Base-by-base conservation (phyloP, 2,797 vertebrate species). In the Pangasius sanitwongsei region DNA sequence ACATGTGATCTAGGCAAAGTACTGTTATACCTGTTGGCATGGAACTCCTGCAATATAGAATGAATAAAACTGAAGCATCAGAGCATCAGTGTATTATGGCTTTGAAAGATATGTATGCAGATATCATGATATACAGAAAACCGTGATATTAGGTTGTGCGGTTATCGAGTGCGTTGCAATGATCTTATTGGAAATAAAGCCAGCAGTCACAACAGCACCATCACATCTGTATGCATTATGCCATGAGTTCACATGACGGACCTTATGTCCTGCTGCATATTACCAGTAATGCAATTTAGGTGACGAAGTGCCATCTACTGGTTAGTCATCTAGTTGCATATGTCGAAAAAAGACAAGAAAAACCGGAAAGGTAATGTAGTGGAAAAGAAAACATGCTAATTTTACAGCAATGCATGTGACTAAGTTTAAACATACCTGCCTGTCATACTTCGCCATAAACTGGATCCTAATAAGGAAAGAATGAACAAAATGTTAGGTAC, bases 401-500 rank as follows among this genome's bases (percentile, higher is more conserved):
- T 28, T 34, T 15, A 59, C 63, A 59, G 18, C 7, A 88, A 37
- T 9, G 65, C 3, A 74, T 82, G n/a, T 20, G 23, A 44, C 37
- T 59, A 28, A 16, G 57, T 53, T 65, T 61, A 28, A 31, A 94
- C 97, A 88, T 98, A 99, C 98, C 97, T 98, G 94, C 95, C 92
- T 55, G 95, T 96, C 95, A 98, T 96, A 93, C 96, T 97, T 93
- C 94, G 94, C 97, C 97, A 98, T 85, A 97, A 87, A 87, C 92
- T 94, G 0, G 94, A 95, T 95, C 97, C 98, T 98, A 95, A 87
- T 94, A 77, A n/a, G 94, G 57, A 83, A 89, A 88, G 6, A 23
- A 91, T 86, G 86, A 90, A 5, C 8, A 87, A 31, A 41, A 86
- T 34, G 59, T 86, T 44, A 75, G 37, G 25, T 28, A 41, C 67